Base-by-base conservation (phyloP, 2,113 vertebrate genomes). In the Myotis brandtii region DNA sequence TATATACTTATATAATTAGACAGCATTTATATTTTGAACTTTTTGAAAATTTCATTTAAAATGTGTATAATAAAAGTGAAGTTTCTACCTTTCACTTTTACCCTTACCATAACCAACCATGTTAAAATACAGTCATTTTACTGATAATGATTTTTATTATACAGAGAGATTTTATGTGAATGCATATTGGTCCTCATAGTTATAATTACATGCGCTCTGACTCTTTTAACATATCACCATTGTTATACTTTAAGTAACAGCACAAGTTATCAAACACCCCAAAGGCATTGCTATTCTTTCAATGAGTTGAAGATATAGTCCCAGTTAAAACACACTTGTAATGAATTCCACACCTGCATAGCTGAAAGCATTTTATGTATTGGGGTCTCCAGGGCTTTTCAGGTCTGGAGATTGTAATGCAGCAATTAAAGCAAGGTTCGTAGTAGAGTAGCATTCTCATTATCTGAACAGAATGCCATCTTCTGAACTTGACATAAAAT, bases 351-450 rank as follows among this genome's bases (percentile, higher is more conserved):
- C 82, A 97, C 82, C 93, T 98, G 89, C 54, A 82, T 54, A 92
- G 72, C 75, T 98, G 73, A 96, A 96, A 88, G 4, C 0, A 1
- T 96, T 98, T 97, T 96, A 89, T 97, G 32, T 96, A 54, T 92
- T 66, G 69, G 18, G 62, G 3, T 87, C 93, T 96, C 96, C 56
- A 64, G 83, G 94, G 95, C 70, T 97, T 97, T 98, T 95, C 34
- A 89, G 86, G 73, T 94, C 95, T 97, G 90, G 50, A 97, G 82
- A 97, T 97, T 98, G 94, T 98, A 97, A 97, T 93, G 79, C 88
- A 95, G 85, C 95, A 98, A 98, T 98, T 98, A 98, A 97, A 97
- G 27, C 16, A 84, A 87, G 48, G 80, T 76, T 82, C 96, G 52
- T 96, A 95, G 92, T 94, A 95, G 14, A 95, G 91, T 93, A 95